Evolutionary conservation across 1,140 invertebrate species (phyloP).

Genomic region (Drosophila sp.): DNA sequence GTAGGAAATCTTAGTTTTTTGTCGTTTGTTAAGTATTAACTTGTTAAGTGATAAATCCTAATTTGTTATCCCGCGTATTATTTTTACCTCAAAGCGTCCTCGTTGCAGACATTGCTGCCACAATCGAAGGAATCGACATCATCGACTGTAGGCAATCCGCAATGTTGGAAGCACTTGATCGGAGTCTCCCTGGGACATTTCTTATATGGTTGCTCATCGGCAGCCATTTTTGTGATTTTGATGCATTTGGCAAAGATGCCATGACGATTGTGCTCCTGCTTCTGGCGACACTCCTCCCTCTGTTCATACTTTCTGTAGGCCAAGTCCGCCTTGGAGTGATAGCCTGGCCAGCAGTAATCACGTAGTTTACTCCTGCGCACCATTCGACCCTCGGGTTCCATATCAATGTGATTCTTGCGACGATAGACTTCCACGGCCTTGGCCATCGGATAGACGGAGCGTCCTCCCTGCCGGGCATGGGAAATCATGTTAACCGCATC

Average conservation of each 20-base stretch:
- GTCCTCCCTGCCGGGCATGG: slow-evolving; percentile 43
- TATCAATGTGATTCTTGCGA: slow-evolving; percentile 46
- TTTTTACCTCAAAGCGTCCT: not conserved
- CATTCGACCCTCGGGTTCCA: slow-evolving; percentile 39
- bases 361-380: slow-evolving; percentile 44
- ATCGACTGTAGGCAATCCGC: not conserved
- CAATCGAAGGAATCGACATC: slow-evolving; percentile 3
- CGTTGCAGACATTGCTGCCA: not conserved
- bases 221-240: slow-evolving; percentile 59
- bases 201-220: slow-evolving; percentile 41
- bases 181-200: slow-evolving; percentile 37
- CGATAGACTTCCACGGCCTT: slow-evolving; percentile 48
- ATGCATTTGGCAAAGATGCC: slow-evolving; percentile 53
- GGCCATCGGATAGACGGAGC: slow-evolving; percentile 55
- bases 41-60: not conserved
- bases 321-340: slow-evolving; percentile 52
- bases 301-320: slow-evolving; percentile 58
- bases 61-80: not conserved
- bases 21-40: not conserved
- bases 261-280: slow-evolving; percentile 25
- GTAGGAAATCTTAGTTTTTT: not conserved
- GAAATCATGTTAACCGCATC: slow-evolving; percentile 45
- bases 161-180: slow-evolving; percentile 12
- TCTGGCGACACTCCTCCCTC: slow-evolving; percentile 46
- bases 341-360: slow-evolving; percentile 66